Percentiles rank a stretch among this genome's conserved stretches.
Conservation (phyloP, 2,113 vertebrate genomes). For the Baryphthengus martii region DNA sequence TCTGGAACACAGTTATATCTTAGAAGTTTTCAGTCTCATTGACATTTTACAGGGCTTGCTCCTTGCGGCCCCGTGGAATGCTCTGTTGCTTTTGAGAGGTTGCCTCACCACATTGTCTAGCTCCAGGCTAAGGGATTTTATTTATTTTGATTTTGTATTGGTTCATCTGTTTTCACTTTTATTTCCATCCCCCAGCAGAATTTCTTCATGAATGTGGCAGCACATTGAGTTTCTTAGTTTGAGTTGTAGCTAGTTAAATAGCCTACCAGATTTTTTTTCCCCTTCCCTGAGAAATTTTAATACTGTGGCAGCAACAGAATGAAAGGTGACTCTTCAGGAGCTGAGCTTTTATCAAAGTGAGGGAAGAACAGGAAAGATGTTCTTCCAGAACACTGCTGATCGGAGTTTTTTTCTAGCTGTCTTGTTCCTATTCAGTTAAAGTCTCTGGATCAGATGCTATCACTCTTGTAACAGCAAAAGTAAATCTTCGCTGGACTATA, state of each 20-base stretch:
- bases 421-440: not conserved
- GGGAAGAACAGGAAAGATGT: not conserved
- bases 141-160: slow-evolving; percentile 67
- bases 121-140: slow-evolving; percentile 6
- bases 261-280: not conserved
- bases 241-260: not conserved
- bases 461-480: not conserved
- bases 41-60: not conserved
- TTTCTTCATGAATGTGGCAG: slow-evolving; percentile 31
- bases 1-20: not conserved
- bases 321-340: not conserved
- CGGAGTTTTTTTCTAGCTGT: not conserved
- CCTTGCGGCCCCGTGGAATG: not conserved
- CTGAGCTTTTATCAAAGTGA: not conserved
- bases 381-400: not conserved
- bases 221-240: not conserved
- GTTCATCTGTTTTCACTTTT: slow-evolving; percentile 73
- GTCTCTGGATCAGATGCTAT: not conserved
- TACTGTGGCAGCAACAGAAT: not conserved
- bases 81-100: slow-evolving; percentile 11
- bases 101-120: slow-evolving; percentile 35
- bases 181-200: slow-evolving; percentile 37
- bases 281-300: not conserved
- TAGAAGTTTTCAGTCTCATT: not conserved
- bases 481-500: not conserved